phyloP scores from a whole-genome alignment of 2,888 invertebrate genomes.

The Hirtodrosophila duncani region DNA sequence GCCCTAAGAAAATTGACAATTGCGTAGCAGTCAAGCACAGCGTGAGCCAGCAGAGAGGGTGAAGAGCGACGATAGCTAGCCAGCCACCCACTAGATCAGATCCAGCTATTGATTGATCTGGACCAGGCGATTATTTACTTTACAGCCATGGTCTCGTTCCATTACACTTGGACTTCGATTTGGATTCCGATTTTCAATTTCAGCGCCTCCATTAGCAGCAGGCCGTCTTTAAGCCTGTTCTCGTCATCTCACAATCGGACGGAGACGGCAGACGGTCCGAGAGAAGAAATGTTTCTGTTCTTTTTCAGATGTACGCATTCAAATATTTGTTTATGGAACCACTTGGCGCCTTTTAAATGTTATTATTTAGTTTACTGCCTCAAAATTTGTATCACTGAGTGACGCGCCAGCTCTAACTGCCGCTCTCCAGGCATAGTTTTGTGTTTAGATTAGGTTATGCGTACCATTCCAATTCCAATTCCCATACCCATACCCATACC shows the following conservation, averaged over 20 bases:
- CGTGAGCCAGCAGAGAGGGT: slow-evolving; percentile 34
- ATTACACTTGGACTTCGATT: slow-evolving; percentile 52
- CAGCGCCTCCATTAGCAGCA: slow-evolving; percentile 24
- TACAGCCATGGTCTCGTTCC: slow-evolving; percentile 46
- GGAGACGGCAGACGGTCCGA: not conserved
- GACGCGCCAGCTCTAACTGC: not conserved
- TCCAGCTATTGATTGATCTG: too few species aligned
- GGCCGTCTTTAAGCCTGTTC: not conserved
- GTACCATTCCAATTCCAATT: too few species aligned
- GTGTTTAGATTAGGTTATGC: slow-evolving; percentile 46
- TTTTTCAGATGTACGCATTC: slow-evolving; percentile 33
- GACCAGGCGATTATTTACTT: slow-evolving; percentile 53
- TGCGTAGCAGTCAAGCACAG: slow-evolving; percentile 40
- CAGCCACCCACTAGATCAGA: slow-evolving; percentile 35
- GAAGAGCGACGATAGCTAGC: not conserved
- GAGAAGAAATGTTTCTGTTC: slow-evolving; percentile 21
- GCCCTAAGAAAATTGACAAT: slow-evolving; percentile 2
- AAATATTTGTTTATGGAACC: slow-evolving; percentile 76
- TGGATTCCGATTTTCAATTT: slow-evolving; percentile 10
- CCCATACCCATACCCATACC: too few species aligned
- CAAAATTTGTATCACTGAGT: slow-evolving; percentile 9
- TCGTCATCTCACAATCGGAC: too few species aligned
- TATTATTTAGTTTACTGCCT: slow-evolving; percentile 65
- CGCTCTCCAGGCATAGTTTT: slow-evolving; percentile 1
- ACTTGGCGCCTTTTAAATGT: slow-evolving; percentile 78